phyloP scores from a whole-genome alignment of 2,797 vertebrate genomes.

The Sitta carolinensis region DNA sequence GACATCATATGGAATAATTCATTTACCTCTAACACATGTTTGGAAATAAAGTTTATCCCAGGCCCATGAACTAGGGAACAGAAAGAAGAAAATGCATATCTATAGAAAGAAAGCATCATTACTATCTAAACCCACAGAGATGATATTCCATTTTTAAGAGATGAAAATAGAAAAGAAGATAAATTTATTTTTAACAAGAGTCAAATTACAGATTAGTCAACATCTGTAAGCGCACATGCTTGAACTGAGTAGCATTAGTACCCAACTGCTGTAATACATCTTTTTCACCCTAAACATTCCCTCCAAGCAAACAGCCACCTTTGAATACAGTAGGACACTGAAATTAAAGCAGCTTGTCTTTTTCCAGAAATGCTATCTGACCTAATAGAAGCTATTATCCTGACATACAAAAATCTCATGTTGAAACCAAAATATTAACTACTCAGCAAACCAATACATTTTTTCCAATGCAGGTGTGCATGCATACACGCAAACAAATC shows the following conservation, averaged over 20 bases:
- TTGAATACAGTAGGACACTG: not conserved
- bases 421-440: not conserved
- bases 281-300: not conserved
- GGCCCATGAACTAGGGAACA: not conserved
- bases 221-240: not conserved
- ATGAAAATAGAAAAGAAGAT: not conserved
- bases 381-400: not conserved
- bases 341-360: not conserved
- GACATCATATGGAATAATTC: not conserved
- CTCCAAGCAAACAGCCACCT: not conserved
- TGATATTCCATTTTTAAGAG: not conserved
- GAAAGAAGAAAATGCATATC: not conserved
- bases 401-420: not conserved
- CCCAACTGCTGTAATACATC: not conserved
- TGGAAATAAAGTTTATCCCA: not conserved
- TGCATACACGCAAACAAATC: not conserved
- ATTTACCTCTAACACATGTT: not conserved
- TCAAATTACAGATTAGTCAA: not conserved
- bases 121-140: not conserved
- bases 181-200: not conserved
- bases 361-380: not conserved
- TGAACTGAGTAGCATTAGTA: not conserved
- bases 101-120: not conserved
- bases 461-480: not conserved
- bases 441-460: not conserved